Evolutionary conservation across 2,888 invertebrate genomes (phyloP).

Genomic region (Helicoverpa assulta): DNA sequence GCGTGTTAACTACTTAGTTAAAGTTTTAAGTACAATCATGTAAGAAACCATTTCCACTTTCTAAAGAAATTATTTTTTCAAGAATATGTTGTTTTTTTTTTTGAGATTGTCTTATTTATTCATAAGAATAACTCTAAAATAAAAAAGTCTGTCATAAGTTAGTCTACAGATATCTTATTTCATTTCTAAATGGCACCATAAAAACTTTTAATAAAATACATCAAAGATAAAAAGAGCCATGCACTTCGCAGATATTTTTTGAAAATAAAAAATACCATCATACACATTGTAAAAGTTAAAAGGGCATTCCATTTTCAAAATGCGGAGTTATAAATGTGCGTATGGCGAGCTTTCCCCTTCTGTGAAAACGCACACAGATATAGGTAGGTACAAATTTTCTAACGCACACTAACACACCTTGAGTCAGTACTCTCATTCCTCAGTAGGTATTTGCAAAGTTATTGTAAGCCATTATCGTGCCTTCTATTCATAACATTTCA

Average conservation of each 20-base stretch:
- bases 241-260: slow-evolving; percentile 39
- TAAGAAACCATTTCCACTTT: background rate
- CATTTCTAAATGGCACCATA: too few relatives aligned
- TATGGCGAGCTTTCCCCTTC: slow-evolving; percentile 82
- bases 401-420: slow-evolving; percentile 59
- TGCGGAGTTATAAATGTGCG: slow-evolving; percentile 74
- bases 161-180: too few relatives aligned
- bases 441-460: slow-evolving; percentile 43
- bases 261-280: slow-evolving; percentile 55
- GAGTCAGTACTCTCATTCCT: slow-evolving; percentile 1
- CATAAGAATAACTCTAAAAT: too few relatives aligned
- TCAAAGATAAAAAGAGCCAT: slow-evolving; percentile 33
- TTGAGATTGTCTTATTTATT: too few relatives aligned
- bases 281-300: slow-evolving; percentile 80
- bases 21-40: too few relatives aligned
- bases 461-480: slow-evolving; percentile 34
- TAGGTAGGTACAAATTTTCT: slow-evolving; percentile 43
- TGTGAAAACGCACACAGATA: slow-evolving; percentile 78
- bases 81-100: too few relatives aligned
- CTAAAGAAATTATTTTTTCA: background rate
- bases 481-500: slow-evolving; percentile 27
- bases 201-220: background rate
- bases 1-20: background rate
- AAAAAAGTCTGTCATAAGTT: too few relatives aligned
- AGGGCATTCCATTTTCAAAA: slow-evolving; percentile 84